A percentile compares a stretch with the other conserved stretches of the same genome.
Evolutionary conservation across 2,113 vertebrate species (phyloP).

Genomic region (Podarcis raffonei): DNA sequence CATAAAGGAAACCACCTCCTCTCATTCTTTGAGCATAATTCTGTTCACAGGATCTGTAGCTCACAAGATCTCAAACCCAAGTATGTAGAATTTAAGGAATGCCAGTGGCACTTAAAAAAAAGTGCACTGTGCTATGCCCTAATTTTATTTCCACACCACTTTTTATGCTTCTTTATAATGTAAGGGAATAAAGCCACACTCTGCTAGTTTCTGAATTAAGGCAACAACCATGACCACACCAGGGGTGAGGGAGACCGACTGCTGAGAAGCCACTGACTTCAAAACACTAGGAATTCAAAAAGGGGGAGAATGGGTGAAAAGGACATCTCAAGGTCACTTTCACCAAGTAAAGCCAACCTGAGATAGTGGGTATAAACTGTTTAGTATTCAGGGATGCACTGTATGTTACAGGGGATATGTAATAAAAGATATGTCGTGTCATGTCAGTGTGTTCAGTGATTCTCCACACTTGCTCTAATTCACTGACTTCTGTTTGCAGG

Average conservation of each 20-base stretch:
- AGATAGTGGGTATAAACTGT: neutral
- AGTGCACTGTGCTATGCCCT: neutral
- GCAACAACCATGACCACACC: neutral
- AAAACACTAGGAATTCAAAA: neutral
- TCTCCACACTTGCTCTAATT: neutral
- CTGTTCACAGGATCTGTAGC: neutral
- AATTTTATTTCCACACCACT: neutral
- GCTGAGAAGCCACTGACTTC: neutral
- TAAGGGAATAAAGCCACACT: neutral
- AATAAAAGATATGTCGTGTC: no score
- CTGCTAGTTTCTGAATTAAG: neutral
- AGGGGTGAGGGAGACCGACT: neutral
- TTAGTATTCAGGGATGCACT: neutral
- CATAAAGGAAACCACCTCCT: neutral
- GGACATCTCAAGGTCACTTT: neutral
- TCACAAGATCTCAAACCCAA: neutral
- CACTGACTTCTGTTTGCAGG: neutral
- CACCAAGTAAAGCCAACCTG: neutral
- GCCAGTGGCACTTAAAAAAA: neutral
- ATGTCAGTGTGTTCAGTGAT: neutral
- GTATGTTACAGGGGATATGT: neutral
- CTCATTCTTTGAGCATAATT: neutral
- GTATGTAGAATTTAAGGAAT: neutral
- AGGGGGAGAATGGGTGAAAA: neutral
- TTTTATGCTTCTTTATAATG: neutral